Evolutionary conservation across 2,888 invertebrate genomes (phyloP).

Genomic region (Eurois occulta): DNA sequence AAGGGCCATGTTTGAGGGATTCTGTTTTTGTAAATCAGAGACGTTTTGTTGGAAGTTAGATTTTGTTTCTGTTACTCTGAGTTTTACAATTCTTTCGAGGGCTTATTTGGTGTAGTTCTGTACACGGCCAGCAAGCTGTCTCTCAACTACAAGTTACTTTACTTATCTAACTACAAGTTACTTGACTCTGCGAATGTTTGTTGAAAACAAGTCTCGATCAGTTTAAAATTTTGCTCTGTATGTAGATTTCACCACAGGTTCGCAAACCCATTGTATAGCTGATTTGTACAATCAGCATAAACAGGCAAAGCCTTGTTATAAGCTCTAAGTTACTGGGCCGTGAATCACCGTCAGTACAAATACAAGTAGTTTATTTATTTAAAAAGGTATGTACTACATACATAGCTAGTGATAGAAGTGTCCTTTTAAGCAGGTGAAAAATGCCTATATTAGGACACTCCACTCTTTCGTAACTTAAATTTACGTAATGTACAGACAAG

Average conservation of each 20-base stretch:
- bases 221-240: not conserved
- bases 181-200: not conserved
- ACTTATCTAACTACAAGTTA: not conserved
- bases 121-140: not conserved
- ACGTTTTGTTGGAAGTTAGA: constrained; percentile 6
- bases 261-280: not conserved
- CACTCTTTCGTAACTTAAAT: no score
- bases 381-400: no score
- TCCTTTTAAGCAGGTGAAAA: no score
- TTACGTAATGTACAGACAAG: no score
- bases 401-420: no score
- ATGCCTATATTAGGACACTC: no score
- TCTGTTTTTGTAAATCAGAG: not conserved
- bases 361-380: no score
- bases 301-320: not conserved
- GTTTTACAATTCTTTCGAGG: not conserved
- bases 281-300: not conserved
- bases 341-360: not conserved
- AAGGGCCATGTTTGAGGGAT: constrained; percentile 8
- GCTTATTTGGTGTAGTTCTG: not conserved
- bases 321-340: not conserved
- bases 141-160: not conserved
- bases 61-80: not conserved
- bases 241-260: not conserved
- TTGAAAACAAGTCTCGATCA: not conserved